Percentiles rank a stretch among this genome's conserved stretches.
Evolutionary conservation across 2,888 invertebrate species (phyloP).

Genomic region (Eupithecia exiguata): DNA sequence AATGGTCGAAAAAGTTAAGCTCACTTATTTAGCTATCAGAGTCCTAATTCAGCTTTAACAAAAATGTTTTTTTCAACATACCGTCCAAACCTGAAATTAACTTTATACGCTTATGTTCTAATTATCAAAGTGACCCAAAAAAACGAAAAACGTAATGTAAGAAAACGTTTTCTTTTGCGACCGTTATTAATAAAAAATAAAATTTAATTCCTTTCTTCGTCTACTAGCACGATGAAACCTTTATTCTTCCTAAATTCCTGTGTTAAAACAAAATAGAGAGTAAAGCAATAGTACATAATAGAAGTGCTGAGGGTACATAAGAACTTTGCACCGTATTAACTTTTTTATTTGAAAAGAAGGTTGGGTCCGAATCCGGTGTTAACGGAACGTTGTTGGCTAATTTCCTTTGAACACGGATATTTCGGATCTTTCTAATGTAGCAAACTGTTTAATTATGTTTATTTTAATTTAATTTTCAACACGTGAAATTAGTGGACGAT

Average conservation of each 20-base stretch:
- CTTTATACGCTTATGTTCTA: slow-evolving; percentile 62
- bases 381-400: slow-evolving; percentile 60
- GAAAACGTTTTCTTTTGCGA: slow-evolving; percentile 19
- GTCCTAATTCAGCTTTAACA: slow-evolving; percentile 17
- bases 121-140: slow-evolving; percentile 61
- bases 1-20: not conserved
- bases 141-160: too few species aligned
- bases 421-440: slow-evolving; percentile 68
- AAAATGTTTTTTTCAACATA: slow-evolving; percentile 34
- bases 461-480: slow-evolving; percentile 73
- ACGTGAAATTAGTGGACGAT: slow-evolving; percentile 32
- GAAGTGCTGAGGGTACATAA: not conserved
- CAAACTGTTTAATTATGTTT: slow-evolving; percentile 75
- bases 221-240: not conserved
- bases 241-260: not conserved
- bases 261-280: not conserved
- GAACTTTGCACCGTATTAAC: not conserved
- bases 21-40: slow-evolving; percentile 13
- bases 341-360: not conserved
- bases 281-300: not conserved
- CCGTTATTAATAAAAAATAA: not conserved
- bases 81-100: slow-evolving; percentile 47
- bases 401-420: slow-evolving; percentile 62
- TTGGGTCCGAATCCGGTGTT: slow-evolving; percentile 55
- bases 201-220: not conserved